These are phyloP conservation scores for Heterotilapia buettikoferi DNA, from an alignment of 2,113 vertebrate genomes.

Conservation along the genomic window DNA sequence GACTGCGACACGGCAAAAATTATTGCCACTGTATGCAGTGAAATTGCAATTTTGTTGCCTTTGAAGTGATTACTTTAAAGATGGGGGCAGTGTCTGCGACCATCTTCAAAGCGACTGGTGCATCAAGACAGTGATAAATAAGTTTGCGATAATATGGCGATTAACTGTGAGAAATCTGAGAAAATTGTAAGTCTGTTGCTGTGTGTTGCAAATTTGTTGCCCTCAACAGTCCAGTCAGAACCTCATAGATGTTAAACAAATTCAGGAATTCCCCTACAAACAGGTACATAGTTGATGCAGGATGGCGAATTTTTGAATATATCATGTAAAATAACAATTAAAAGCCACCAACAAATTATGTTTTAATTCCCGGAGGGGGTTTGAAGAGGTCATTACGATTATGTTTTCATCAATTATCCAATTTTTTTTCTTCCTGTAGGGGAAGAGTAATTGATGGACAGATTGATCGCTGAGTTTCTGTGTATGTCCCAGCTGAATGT, in stretches of 20 bases:
- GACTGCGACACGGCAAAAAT: background rate
- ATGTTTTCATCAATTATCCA: background rate
- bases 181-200: background rate
- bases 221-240: background rate
- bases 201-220: background rate
- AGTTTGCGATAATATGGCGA: background rate
- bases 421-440: background rate
- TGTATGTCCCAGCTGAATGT: background rate
- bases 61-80: background rate
- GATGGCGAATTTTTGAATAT: background rate
- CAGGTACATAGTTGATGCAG: background rate
- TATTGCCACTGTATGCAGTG: background rate
- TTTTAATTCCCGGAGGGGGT: background rate
- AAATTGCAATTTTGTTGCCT: background rate
- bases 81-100: background rate
- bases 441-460: background rate
- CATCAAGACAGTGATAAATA: background rate
- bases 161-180: background rate
- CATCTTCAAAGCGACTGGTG: background rate
- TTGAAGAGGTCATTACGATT: background rate
- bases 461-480: background rate
- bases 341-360: background rate
- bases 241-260: background rate
- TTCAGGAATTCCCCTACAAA: background rate
- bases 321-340: background rate